Evolutionary conservation across 2,888 invertebrate species (phyloP), one percentile per base, ranked within the genome.

Genomic region (Chromoteleia sp.): DNA sequence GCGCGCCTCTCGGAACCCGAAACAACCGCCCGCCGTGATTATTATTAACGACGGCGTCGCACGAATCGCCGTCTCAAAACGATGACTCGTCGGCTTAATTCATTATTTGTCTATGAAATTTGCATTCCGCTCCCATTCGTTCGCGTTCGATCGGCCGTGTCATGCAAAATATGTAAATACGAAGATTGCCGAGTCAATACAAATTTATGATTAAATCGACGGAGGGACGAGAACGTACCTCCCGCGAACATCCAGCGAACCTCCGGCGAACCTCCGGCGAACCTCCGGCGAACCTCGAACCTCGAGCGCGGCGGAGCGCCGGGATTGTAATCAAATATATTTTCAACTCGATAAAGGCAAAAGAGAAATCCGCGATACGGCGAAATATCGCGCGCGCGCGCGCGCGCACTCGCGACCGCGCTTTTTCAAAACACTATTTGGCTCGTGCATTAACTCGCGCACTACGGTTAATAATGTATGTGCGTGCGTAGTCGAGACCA

Each of bases 381-480:
- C n/a, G n/a, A n/a, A n/a, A n/a, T n/a, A n/a, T n/a, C n/a, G n/a
- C 7, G 7, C 5, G 33, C 7, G 7, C 5, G 8, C 1, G 12
- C 12, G 29, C 30, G 41, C 3, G 19, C 10, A 50, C n/a, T n/a
- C n/a, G n/a, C n/a, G n/a, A n/a, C 25, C 3, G 19, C 17, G 54
- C 19, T 29, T 65, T 65, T 56, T 58, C 48, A 14, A 17, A 54
- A 45, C 39, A 54, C 29, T 65, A 14, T 65, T 48, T 59, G 54
- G 59, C 30, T 4, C 12, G 73, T 67, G 41, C 59, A 59, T 67
- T 76, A 70, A 59, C 33, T 61, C 52, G 76, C 65, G 48, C 33
- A 21, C 43, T 17, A 36, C 29, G 14, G 14, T 17, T 41, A 68
- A 52, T 77, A 77, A 70, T 59, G 33, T 59, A 61, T 45, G 67